These are phyloP conservation scores for Stegodyphus dumicola DNA, from an alignment of 1,140 invertebrate genomes.

Conservation along the genomic window DNA sequence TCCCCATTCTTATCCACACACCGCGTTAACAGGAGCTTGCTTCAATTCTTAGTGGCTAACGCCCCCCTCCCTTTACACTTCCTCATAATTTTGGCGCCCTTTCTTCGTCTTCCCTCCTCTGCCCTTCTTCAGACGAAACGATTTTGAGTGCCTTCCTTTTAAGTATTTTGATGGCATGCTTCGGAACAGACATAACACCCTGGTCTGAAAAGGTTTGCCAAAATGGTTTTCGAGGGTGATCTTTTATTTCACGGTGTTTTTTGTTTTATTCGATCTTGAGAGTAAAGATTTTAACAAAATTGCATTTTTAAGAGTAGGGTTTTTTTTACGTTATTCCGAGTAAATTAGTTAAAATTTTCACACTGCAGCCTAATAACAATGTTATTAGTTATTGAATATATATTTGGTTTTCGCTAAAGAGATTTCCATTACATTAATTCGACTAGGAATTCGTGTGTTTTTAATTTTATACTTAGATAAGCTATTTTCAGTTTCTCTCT, in stretches of 20 bases:
- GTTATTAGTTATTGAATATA: no score
- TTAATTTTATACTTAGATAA: no score
- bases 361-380: no score
- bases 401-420: no score
- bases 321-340: no score
- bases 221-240: constrained; percentile 25
- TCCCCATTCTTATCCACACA: not conserved
- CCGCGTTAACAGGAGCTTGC: constrained; percentile 52
- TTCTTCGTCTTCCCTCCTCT: constrained; percentile 1
- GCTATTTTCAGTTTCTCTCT: no score
- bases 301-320: no score
- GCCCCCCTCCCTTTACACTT: not conserved
- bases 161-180: constrained; percentile 58
- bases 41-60: constrained; percentile 47
- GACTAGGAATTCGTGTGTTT: no score
- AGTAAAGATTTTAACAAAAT: not conserved
- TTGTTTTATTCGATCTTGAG: not conserved
- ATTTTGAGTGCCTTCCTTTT: constrained; percentile 52
- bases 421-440: no score
- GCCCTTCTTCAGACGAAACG: constrained; percentile 27
- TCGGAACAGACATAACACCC: constrained; percentile 36
- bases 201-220: constrained; percentile 26
- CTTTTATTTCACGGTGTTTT: not conserved
- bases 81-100: constrained; percentile 52
- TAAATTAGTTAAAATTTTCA: no score